Conservation (phyloP, 2,113 vertebrate genomes). For the Chaetodon trifascialis region DNA sequence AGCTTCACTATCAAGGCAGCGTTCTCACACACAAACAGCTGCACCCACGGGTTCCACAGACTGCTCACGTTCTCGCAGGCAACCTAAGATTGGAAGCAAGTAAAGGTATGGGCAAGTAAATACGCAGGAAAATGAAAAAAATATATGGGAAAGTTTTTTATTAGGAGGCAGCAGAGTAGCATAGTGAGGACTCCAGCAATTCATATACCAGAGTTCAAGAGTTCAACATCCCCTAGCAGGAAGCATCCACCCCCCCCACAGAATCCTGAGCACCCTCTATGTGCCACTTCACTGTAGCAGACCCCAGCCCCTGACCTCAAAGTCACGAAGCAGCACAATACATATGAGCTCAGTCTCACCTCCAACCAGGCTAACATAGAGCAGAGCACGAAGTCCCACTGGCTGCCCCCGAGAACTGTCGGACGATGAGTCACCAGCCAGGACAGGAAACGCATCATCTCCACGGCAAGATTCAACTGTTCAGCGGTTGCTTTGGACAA, state of each 20-base stretch:
- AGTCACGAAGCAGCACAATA: background rate
- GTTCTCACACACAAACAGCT: constrained; percentile 91
- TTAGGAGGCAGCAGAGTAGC: background rate
- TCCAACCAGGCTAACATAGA: constrained; percentile 96
- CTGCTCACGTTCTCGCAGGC: constrained; percentile 85
- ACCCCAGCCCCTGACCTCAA: background rate
- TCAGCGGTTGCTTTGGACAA: constrained; percentile 85
- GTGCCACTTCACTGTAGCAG: background rate
- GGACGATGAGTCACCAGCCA: constrained; percentile 85
- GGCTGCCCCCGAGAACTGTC: constrained; percentile 81
- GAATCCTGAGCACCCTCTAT: background rate
- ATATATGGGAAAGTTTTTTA: background rate
- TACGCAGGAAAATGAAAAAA: no score
- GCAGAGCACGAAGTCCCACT: constrained; percentile 98
- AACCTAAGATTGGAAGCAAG: constrained; percentile 82
- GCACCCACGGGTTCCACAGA: constrained; percentile 89
- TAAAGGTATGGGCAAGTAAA: no score
- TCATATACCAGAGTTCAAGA: background rate
- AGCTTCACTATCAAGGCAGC: constrained; percentile 88
- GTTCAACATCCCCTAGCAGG: background rate
- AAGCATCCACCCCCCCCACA: background rate
- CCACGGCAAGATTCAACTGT: constrained; percentile 89
- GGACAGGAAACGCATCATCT: constrained; percentile 92
- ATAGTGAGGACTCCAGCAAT: background rate
- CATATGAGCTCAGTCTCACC: constrained; percentile 80